Conservation (phyloP, 1,140 invertebrate genomes). For the Tetranychus cinnabarinus region DNA sequence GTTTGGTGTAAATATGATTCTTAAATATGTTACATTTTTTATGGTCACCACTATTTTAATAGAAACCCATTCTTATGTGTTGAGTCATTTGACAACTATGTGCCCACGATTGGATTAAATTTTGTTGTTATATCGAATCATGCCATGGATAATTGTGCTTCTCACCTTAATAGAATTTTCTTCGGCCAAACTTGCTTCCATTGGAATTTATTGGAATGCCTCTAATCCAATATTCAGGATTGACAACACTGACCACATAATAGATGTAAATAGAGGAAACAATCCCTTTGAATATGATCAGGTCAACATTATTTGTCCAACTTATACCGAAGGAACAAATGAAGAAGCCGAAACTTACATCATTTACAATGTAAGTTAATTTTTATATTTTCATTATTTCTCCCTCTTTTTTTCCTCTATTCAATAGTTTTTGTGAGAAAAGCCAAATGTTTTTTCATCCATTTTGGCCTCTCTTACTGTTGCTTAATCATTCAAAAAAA, state of each 20-base stretch:
- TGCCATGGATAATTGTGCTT: no score
- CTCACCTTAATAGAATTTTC: no score
- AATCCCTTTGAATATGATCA: constrained; percentile 79
- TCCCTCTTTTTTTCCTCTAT: not conserved
- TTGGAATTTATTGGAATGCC: not conserved
- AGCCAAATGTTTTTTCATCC: not conserved
- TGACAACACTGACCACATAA: constrained; percentile 90
- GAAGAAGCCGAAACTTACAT: constrained; percentile 82
- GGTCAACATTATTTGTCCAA: constrained; percentile 83
- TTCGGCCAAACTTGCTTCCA: no score
- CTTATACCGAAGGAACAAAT: constrained; percentile 57
- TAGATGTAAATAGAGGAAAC: constrained; percentile 83
- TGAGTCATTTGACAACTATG: no score
- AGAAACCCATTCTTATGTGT: no score
- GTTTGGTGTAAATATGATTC: no score
- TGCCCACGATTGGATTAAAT: no score
- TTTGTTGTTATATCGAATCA: no score
- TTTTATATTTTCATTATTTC: not conserved
- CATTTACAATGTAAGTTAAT: constrained; percentile 63
- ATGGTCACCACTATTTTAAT: no score
- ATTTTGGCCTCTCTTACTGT: not conserved
- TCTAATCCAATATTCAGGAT: constrained; percentile 41
- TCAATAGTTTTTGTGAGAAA: no score
- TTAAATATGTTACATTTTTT: no score
- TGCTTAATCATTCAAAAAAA: not conserved